These are phyloP conservation scores for Rhipidura dahli DNA, from an alignment of 2,113 vertebrate species.

Conservation along the genomic window DNA sequence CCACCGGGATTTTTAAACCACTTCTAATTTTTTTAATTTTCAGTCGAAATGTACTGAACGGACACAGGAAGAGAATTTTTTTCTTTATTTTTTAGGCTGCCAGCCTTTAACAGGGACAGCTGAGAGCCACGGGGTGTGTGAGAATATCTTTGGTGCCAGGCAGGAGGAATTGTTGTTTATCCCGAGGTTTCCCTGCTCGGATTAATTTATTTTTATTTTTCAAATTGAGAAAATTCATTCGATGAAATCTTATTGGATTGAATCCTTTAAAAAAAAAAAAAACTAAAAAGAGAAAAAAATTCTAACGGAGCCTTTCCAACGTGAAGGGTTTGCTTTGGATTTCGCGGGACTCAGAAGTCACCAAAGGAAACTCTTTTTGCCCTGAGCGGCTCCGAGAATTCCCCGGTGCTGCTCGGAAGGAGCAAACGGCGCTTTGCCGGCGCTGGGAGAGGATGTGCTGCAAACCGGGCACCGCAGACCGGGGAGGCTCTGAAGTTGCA, in stretches of 20 bases:
- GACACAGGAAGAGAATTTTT: neutral
- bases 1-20: neutral
- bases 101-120: neutral
- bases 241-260: neutral
- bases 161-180: neutral
- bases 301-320: neutral
- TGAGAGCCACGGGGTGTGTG: neutral
- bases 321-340: neutral
- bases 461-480: constrained; percentile 30
- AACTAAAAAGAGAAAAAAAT: neutral
- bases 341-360: neutral
- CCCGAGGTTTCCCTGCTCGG: neutral
- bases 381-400: neutral
- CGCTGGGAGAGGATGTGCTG: constrained; percentile 15
- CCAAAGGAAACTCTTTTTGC: neutral
- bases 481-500: constrained; percentile 64
- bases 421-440: neutral
- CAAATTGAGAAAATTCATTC: neutral
- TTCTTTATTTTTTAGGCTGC: neutral
- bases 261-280: too few species aligned
- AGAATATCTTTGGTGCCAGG: neutral
- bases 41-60: neutral
- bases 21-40: neutral
- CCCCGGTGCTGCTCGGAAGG: neutral
- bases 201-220: neutral